A percentile compares a stretch with the other conserved stretches of the same genome.
These are phyloP conservation scores for Aplocera efformata DNA, from an alignment of 2,888 invertebrate species.

Conservation along the genomic window DNA sequence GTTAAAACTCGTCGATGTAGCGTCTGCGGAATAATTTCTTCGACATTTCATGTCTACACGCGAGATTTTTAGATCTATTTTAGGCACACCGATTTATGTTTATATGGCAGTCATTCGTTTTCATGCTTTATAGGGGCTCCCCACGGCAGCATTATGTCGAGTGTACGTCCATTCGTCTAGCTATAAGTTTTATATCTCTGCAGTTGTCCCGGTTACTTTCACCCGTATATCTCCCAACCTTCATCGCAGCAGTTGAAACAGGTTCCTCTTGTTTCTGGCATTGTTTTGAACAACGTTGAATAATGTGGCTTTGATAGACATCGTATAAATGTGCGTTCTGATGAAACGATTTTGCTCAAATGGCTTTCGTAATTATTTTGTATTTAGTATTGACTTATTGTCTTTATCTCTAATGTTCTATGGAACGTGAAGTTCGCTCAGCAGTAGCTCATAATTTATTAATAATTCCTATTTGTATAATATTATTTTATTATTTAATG, in stretches of 20 bases:
- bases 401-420: no score
- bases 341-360: not conserved
- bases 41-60: constrained; percentile 20
- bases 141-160: constrained; percentile 26
- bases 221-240: constrained; percentile 47
- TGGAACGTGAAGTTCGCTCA: no score
- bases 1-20: constrained; percentile 1
- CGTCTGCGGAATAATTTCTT: constrained; percentile 13
- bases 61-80: constrained; percentile 24
- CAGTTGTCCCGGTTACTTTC: constrained; percentile 42
- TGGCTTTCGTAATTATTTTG: no score
- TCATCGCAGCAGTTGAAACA: constrained; percentile 40
- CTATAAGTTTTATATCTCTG: constrained; percentile 30
- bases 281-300: constrained; percentile 26
- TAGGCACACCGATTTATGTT: constrained; percentile 19
- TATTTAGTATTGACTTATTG: no score
- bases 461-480: no score
- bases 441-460: no score
- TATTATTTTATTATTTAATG: no score
- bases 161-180: constrained; percentile 27
- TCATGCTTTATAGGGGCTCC: constrained; percentile 28
- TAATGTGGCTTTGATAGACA: constrained; percentile 10
- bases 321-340: constrained; percentile 2
- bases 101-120: constrained; percentile 20
- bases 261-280: constrained; percentile 38